Base-by-base conservation (phyloP, 2,797 vertebrate species). In the Microctenopoma steveboyesi region DNA sequence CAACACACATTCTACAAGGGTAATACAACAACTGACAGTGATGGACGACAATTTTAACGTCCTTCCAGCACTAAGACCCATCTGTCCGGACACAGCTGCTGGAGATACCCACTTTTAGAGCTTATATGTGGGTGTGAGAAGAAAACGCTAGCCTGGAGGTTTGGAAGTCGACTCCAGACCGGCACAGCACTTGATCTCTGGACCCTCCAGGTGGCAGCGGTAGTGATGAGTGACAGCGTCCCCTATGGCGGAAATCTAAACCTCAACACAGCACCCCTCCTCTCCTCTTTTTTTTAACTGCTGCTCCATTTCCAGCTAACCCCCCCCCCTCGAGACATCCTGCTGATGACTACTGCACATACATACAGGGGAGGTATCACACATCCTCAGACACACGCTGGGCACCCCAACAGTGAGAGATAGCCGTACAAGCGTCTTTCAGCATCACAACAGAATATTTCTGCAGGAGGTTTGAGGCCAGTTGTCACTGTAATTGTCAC, bases 161-260 rank as follows among this genome's bases (percentile, higher is more conserved):
- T 13, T 60, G 58, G 60, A 70, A 81, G 79, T 61, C 25, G 12
- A 81, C 64, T 85, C 76, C 57, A 82, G 64, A 71, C 53, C 33
- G 3, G 46, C 52, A 46, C 57, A 46, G 69, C 12, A 49, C 64
- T 56, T 1, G 1, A 64, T 50, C 62, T 37, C 40, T 6, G 12
- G 62, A 60, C n/a, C 4, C 64, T 78, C 27, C 25, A 55, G 57
- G 69, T 77, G 77, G 81, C 77, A 72, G 66, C 49, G 53, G 67
- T 61, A 60, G 58, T 69, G 81, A 85, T 62, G 73, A 86, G 78
- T 74, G 83, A 80, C 81, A 82, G 60, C 0, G 11, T 70, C 57
- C 42, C 81, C 69, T 68, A 35, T 53, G 82, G 85, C 74, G 72
- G 76, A 88, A 86, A 88, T 87, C 58, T 86, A 86, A 90, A 75